Base-by-base conservation (phyloP, 53 echinoderm and acorn worm genomes). In the Hippasteria phrygiana region DNA sequence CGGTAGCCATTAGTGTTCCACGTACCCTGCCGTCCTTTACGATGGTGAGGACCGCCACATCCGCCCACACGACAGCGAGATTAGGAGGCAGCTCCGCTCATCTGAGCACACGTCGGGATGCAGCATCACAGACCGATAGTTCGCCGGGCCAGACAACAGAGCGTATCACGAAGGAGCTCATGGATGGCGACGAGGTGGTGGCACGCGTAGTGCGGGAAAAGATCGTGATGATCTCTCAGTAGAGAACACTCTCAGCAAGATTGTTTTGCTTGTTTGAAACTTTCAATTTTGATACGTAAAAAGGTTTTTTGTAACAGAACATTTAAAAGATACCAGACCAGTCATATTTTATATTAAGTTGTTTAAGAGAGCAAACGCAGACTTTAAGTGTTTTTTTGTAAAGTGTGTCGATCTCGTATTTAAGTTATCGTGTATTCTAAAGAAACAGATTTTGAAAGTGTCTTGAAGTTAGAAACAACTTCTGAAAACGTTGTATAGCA, bases 161-260 rank as follows among this genome's bases (percentile, higher is more conserved):
- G 24, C 22, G 62, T 5, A 5, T 62, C 13, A 62, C 62, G 18
- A 62, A 62, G 62, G 62, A 62, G 62, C 62, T 62, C 13, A 14
- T 62, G 62, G 62, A 62, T 62, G 62, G 62, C 18, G 62, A 62
- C 12, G 62, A 14, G 18, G 62, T 62, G 24, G 22, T 62, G 62
- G 62, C 62, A 62, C 62, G 62, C 62, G 62, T 62, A 4, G 62
- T 62, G 18, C 62, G 62, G 62, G 62, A 62, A n/a, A 62, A 22
- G 24, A 62, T 62, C 62, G 62, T 62, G 18, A 62, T 20, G 48
- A 48, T 48, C 14, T 14, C 48, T 10, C 48, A 48, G 48, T 48
- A 48, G 48, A 48, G 48, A 48, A 48, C 48, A n/a, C n/a, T n/a
- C n/a, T n/a, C n/a, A n/a, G n/a, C n/a, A n/a, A n/a, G n/a, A 10